Conservation (phyloP, 2,888 invertebrate genomes). For the Microchrysa polita region DNA sequence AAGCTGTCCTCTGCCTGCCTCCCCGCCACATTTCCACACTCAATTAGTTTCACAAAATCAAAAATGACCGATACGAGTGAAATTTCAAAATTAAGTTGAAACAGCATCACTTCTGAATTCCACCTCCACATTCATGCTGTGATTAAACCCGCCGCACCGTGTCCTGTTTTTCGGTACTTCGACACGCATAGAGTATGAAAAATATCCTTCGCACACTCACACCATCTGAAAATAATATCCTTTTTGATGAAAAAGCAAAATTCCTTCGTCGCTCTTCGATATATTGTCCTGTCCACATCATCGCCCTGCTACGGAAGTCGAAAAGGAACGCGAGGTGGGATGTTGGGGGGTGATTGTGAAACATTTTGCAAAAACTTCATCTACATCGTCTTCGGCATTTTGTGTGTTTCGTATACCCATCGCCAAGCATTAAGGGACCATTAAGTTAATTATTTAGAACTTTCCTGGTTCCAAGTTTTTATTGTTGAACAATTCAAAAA, state of each 20-base stretch:
- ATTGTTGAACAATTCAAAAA: slow-evolving; percentile 35
- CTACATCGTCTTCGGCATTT: neutral
- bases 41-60: too few relatives aligned
- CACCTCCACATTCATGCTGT: too few relatives aligned
- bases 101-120: too few relatives aligned
- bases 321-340: too few relatives aligned
- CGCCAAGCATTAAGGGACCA: slow-evolving; percentile 29
- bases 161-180: neutral
- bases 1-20: too few relatives aligned
- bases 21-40: too few relatives aligned
- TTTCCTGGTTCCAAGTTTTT: slow-evolving; percentile 30
- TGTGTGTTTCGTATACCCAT: neutral
- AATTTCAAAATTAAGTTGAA: too few relatives aligned
- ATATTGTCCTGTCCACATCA: neutral
- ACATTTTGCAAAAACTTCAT: slow-evolving; percentile 11
- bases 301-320: neutral
- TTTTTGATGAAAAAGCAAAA: slow-evolving; percentile 6
- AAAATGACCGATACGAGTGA: too few relatives aligned
- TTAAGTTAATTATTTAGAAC: slow-evolving; percentile 41
- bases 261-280: neutral
- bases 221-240: neutral
- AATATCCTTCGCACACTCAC: neutral
- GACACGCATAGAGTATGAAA: neutral
- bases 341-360: neutral
- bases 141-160: neutral